Evolutionary conservation across 2,888 invertebrate species (phyloP), one percentile per base, ranked within the genome.

Genomic region (Apodemia zela): DNA sequence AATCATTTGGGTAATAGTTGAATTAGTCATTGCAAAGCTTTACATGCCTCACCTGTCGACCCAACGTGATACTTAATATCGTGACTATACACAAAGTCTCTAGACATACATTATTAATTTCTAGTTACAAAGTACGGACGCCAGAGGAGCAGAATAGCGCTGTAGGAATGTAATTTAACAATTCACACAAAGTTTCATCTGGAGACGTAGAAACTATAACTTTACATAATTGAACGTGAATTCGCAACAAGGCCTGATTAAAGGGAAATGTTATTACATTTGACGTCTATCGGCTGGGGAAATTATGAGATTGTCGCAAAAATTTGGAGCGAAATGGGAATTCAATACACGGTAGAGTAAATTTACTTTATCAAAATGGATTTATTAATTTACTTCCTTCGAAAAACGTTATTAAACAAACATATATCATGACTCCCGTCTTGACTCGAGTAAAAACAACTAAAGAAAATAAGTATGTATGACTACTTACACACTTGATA

Each of bases 161-260:
- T 83, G 78, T 82, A 81, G 80, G 79, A 83, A 88, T 88, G 81
- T 82, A 85, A 86, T 89, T 89, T 89, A 89, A 89, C 88, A 85
- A 88, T 89, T 89, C 87, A 89, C 85, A 81, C 79, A 75, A 81
- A 86, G 82, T 84, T 85, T 76, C 77, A 78, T 79, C 83, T 76
- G 76, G 79, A 82, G 79, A 77, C 75, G 72, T 75, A 73, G 78
- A 78, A 80, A 81, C 80, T 76, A 80, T 80, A 81, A 80, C 79
- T 80, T 74, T 71, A 73, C 76, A 78, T 80, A 79, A 79, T 79
- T 78, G 76, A 77, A 78, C 75, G 74, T 77, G 77, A 81, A 81
- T 73, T 74, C 70, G 75, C 72, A 67, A 71, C 69, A 68, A 59
- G 61, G 35, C 49, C 21, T 64, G 63, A 65, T 63, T 63, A 60